Evolutionary conservation across 1,140 invertebrate species (phyloP), one percentile per base, ranked within the genome.

Genomic region (Drosophila tropicalis): DNA sequence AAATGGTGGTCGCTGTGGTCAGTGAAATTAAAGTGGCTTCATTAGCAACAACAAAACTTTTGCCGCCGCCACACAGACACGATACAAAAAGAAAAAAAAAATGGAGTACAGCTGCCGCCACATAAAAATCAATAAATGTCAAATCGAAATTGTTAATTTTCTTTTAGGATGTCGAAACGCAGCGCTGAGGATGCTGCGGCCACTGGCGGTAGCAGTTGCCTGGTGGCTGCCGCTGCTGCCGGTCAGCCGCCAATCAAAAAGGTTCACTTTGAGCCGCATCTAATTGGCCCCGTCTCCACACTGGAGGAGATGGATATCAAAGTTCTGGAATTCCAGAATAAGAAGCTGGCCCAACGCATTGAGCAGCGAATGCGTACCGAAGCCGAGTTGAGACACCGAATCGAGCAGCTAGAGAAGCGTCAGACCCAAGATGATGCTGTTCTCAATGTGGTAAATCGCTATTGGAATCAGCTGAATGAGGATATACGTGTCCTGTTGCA

Each of bases 341-440:
- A 98, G 92, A 99, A 99, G 93, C 93, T 99, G 32, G 96, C 96
- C 29, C 98, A 99, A 95, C 94, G 97, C 75, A 94, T 99, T 71
- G 97, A 99, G 86, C 97, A 98, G 90, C 93, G 98, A 62, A 96
- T 98, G 91, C 94, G 97, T 75, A 95, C 96, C 57, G 98, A 99
- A 93, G 95, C 96, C 47, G 98, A 99, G 89, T 93, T 99, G 17
- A 93, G 97, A 51, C 96, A 97, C 72, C 94, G 98, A 76, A 99
- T 99, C 80, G 98, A 99, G 92, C 98, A 99, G 92, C 93, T 99
- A 74, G 98, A 99, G 92, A 99, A 99, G 92, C 93, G 98, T 61
- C 98, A 99, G 92, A 98, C 97, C 44, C 98, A 98, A 92, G 98
- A 99, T 93, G 98, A 99, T 94, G 98, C 98, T 74, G 98, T 99